A percentile compares a stretch with the other conserved stretches of the same genome.
Conservation (phyloP, 2,888 invertebrate species). For the Caenorhabditis sp. region DNA sequence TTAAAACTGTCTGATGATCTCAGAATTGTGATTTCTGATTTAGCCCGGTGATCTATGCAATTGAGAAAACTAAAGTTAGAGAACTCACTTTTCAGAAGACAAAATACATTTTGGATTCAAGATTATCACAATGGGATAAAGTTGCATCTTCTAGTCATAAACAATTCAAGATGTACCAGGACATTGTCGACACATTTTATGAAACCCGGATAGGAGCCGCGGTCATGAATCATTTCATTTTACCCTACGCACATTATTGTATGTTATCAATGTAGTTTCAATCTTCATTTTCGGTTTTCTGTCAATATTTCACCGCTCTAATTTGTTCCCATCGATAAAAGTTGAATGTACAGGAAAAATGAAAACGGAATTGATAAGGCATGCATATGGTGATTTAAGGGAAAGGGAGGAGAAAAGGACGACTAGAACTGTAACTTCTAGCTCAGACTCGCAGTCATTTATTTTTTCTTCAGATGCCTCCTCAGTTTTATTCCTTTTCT, state of each 20-base stretch:
- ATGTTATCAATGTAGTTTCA: constrained; percentile 77
- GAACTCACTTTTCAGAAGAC: constrained; percentile 57
- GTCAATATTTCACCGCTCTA: constrained; percentile 29
- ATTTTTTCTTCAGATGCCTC: neutral
- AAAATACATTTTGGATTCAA: constrained; percentile 33
- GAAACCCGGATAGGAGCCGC: constrained; percentile 66
- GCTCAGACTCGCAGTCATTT: constrained; percentile 8
- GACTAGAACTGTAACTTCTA: constrained; percentile 21
- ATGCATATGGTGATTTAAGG: constrained; percentile 48
- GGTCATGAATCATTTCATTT: constrained; percentile 77
- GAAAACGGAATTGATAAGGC: constrained; percentile 39
- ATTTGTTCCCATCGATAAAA: constrained; percentile 27
- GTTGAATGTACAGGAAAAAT: constrained; percentile 55
- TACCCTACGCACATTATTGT: constrained; percentile 82
- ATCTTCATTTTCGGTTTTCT: constrained; percentile 9
- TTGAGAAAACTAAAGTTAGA: too few species aligned
- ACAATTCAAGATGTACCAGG: constrained; percentile 79
- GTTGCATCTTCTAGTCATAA: constrained; percentile 74
- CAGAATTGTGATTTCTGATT: constrained; percentile 31
- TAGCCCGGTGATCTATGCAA: neutral
- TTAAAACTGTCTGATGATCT: constrained; percentile 13
- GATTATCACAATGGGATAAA: constrained; percentile 45
- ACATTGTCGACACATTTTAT: constrained; percentile 76
- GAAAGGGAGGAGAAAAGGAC: constrained; percentile 8
- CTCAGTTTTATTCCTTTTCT: neutral